Conservation (phyloP, 64 coral and sea anemone genomes). For the Actinia equina region DNA sequence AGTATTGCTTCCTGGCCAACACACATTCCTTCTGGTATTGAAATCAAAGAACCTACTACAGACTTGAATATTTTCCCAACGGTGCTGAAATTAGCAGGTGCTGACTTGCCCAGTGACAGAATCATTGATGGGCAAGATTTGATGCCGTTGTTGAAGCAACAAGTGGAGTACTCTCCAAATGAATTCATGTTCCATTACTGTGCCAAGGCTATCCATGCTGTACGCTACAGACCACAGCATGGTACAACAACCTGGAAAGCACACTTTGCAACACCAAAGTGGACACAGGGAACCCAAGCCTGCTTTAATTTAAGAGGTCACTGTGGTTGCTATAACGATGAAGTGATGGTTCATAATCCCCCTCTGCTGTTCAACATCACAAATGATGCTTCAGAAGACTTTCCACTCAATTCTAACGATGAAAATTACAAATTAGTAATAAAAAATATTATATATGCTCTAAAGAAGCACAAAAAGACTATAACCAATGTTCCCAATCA, state of each 20-base stretch:
- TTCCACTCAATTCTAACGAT: background rate
- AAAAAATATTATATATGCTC: constrained; percentile 1
- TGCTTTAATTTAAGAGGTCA: background rate
- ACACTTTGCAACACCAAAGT: constrained; percentile 53
- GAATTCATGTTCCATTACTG: too few species aligned
- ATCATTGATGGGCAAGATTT: constrained; percentile 47
- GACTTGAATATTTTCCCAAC: constrained; percentile 51
- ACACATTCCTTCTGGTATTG: constrained; percentile 47
- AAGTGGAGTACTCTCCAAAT: too few species aligned
- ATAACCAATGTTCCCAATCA: constrained; percentile 29
- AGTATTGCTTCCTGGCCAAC: constrained; percentile 51
- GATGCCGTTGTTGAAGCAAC: too few species aligned
- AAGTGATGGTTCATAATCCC: background rate
- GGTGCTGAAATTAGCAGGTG: constrained; percentile 24
- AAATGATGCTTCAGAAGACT: constrained; percentile 26
- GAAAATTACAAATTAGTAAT: constrained; percentile 24
- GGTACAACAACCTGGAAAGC: constrained; percentile 32
- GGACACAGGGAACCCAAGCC: constrained; percentile 17
- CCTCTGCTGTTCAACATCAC: constrained; percentile 12
- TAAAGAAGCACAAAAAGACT: constrained; percentile 9
- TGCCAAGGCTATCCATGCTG: too few species aligned
- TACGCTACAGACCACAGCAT: constrained; percentile 29
- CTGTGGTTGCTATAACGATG: constrained; percentile 17
- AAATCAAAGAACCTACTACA: constrained; percentile 33
- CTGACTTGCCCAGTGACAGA: constrained; percentile 31